Evolutionary conservation across 2,113 vertebrate species (phyloP).

Genomic region (Passer montanus): DNA sequence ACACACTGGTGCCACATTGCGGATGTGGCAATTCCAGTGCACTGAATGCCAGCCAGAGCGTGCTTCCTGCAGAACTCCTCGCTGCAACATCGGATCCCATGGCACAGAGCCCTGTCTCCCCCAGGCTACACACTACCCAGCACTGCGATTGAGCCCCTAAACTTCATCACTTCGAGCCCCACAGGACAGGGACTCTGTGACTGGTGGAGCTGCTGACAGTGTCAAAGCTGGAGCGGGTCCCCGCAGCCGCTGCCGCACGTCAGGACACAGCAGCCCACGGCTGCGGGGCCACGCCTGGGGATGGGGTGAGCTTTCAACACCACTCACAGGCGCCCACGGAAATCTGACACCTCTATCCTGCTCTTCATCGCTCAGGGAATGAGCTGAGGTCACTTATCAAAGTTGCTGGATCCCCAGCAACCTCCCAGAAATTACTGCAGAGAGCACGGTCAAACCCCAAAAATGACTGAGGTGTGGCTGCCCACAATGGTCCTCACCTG

Average conservation of each 20-base stretch:
- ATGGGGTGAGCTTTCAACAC: conserved; percentile 41
- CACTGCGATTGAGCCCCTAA: background rate
- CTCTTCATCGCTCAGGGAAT: background rate
- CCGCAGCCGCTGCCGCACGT: conserved; percentile 21
- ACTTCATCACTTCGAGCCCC: conserved; percentile 37
- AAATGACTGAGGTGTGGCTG: background rate
- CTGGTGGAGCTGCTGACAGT: conserved; percentile 38
- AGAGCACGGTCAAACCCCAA: background rate
- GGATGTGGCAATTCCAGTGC: conserved; percentile 55
- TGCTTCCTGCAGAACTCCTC: background rate
- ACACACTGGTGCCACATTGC: conserved; percentile 66
- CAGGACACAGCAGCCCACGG: conserved; percentile 13
- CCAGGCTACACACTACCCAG: background rate
- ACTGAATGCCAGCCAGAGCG: background rate
- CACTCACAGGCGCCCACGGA: background rate
- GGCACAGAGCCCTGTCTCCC: background rate
- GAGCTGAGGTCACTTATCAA: background rate
- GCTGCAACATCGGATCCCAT: background rate
- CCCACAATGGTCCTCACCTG: background rate
- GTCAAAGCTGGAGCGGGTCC: conserved; percentile 52
- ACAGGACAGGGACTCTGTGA: background rate
- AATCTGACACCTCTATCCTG: background rate
- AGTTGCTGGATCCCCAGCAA: background rate
- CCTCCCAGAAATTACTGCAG: background rate
- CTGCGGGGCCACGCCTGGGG: background rate